Base-by-base conservation (phyloP, 2,888 invertebrate species). In the Meganola albula region DNA sequence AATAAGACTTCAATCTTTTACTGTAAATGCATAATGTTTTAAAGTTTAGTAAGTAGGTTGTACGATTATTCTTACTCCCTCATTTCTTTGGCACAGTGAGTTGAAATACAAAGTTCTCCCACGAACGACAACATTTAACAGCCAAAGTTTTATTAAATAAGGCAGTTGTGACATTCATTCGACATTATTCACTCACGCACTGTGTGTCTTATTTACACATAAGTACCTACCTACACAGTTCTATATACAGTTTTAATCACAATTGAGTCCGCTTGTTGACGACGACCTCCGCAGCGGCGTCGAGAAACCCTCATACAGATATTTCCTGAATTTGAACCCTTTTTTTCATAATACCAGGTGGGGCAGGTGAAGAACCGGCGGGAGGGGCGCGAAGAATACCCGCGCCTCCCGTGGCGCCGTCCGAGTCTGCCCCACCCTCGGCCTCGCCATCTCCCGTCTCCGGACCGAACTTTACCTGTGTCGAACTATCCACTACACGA, bases 271-370 rank as follows among this genome's bases (percentile, higher is more conserved):
- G 64, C 65, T 82, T 75, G 40, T 82, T 84, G 42, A 83, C 73
- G 46, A 85, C 79, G 37, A 84, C 67, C 61, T 78, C 82, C 32
- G 70, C 70, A 58, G 69, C 54, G 58, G 70, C 62, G 57, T 77
- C 74, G 38, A 79, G 71, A 51, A 76, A 83, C 64, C 73, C 85
- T 91, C 89, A 95, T 85, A 95, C 95, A 41, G 95, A 95, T 85
- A 96, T 96, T 78, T 96, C 95, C 78, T 95, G 95, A 73, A 96
- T 96, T 85, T 95, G 95, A 60, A 96, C 95, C 74, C 95, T 90
- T 79, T 95, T 95, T 80, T 95, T 95, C 87, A 91, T 91, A 45
- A 92, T 91, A 35, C 92, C 91, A 5, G 93, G 92, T 1, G 93
- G 91, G 24, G 89, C 90, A 3, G 91, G 90, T 8, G 83, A 75